Evolutionary conservation across 2,888 invertebrate species (phyloP), one percentile per base, ranked within the genome.

Genomic region (Eretmocerus hayati): DNA sequence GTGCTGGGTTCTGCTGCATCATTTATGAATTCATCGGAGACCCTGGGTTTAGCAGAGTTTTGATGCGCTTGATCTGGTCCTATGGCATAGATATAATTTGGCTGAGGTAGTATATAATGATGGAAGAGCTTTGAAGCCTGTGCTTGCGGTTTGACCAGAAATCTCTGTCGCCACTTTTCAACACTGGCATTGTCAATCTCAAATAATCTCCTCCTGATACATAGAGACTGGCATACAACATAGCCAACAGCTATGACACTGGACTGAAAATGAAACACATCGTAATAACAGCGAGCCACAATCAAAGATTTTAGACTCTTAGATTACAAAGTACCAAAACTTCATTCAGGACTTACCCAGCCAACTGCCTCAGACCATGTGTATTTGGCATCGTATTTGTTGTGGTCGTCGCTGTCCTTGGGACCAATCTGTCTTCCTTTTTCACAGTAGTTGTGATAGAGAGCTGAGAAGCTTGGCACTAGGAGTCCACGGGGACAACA

Each of bases 231-330:
- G 59, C 78, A 80, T 18, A 81, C 74, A 50, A 80, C 78, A 79
- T 80, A 82, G 36, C 82, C 81, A 50, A 81, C 63, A 15, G 81
- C 77, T 38, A 82, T 62, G 16, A 77, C 76, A 58, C 81, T 76
- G 56, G 81, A 80, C 83, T 83, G 72, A 52, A 72, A 69, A 50
- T 50, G 22, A 48, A 31, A 50, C 30, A 37, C 33, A 20, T 13
- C 8, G n/a, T n/a, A n/a, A n/a, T n/a, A n/a, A n/a, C n/a, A n/a
- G n/a, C n/a, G n/a, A n/a, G n/a, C n/a, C n/a, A n/a, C n/a, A n/a
- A n/a, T n/a, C n/a, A n/a, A n/a, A n/a, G n/a, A n/a, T n/a, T n/a
- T n/a, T n/a, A n/a, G n/a, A n/a, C n/a, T n/a, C n/a, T n/a, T n/a
- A n/a, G n/a, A n/a, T n/a, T n/a, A n/a, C n/a, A n/a, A n/a, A n/a